Conservation (phyloP, 2,888 invertebrate species). For the Epistrophella euchroma region DNA sequence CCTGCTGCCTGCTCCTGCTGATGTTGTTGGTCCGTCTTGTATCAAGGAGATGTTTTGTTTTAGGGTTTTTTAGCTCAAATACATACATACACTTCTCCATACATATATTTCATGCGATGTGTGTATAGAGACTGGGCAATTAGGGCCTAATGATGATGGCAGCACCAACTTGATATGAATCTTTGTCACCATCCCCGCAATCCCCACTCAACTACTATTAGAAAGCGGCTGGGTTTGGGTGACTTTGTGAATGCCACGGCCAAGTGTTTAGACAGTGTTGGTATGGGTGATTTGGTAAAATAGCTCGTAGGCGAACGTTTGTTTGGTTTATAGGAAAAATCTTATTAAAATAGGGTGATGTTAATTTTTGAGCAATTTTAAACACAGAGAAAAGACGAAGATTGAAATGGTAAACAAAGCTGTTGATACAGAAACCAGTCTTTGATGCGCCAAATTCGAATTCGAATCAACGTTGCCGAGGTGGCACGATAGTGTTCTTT, state of each 20-base stretch:
- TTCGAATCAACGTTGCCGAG: too few species aligned
- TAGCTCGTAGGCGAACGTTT: slow-evolving; percentile 44
- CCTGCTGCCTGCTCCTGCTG: background rate
- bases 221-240: slow-evolving; percentile 24
- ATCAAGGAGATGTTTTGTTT: slow-evolving; percentile 40
- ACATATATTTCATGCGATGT: slow-evolving; percentile 30
- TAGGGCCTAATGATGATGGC: slow-evolving; percentile 70
- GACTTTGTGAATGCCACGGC: slow-evolving; percentile 39
- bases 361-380: background rate
- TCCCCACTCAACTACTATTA: slow-evolving; percentile 64
- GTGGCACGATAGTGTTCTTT: too few species aligned
- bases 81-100: background rate
- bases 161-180: slow-evolving; percentile 57
- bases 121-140: slow-evolving; percentile 61
- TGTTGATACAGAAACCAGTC: too few species aligned
- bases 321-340: slow-evolving; percentile 17
- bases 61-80: slow-evolving; percentile 1
- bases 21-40: slow-evolving; percentile 14
- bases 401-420: too few species aligned
- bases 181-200: slow-evolving; percentile 61
- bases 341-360: background rate
- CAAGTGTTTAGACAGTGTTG: slow-evolving; percentile 54
- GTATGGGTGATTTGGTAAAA: slow-evolving; percentile 33
- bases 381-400: background rate
- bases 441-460: too few species aligned